Base-by-base conservation (phyloP, 2,888 invertebrate genomes). In the Notocelia uddmanniana region DNA sequence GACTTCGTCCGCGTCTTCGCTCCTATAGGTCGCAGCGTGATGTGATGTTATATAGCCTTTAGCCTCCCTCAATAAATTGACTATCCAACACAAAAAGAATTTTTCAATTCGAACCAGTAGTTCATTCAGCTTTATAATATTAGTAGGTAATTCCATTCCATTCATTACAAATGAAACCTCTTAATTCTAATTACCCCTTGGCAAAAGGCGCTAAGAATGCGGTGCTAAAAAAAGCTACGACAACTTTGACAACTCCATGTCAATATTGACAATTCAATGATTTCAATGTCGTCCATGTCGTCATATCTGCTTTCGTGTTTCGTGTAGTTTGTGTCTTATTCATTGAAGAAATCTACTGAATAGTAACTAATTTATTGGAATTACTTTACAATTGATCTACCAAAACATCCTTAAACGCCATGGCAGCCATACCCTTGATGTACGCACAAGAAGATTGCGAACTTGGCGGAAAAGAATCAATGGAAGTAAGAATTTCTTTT, bases 391-490 rank as follows among this genome's bases (percentile, higher is more conserved):
- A 21, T 34, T 45, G 37, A 18, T 45, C 45, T 8, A n/a, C 9
- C 31, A n/a, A 19, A 18, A 37, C 26, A 52, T 60, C 23, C 23
- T 2, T 13, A 54, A 34, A 64, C 54, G 85, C 75, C 71, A 92
- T 93, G 92, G 91, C 95, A 78, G 86, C 94, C 66, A 93, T 95
- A 83, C 95, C 96, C 11, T 86, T 96, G 77, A 95, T 96, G 87
- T 92, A 95, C 75, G 92, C 94, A 37, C 95, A 96, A 77, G 95
- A 95, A 76, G 96, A 96, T 84, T 95, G 95, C 76, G 96, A 96
- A 81, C 90, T 94, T 50, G 96, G 96, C 57, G 96, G 95, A 75
- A 96, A 96, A 82, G 95, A 95, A 80, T 92, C 88, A 60, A 89
- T 93, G 18, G 89, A 93, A 88, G 93, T 93, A 88, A 84, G 69